A percentile compares a stretch with the other conserved stretches of the same genome.
Conservation (phyloP, 2,888 invertebrate genomes). For the Lasioglossum marginatum region DNA sequence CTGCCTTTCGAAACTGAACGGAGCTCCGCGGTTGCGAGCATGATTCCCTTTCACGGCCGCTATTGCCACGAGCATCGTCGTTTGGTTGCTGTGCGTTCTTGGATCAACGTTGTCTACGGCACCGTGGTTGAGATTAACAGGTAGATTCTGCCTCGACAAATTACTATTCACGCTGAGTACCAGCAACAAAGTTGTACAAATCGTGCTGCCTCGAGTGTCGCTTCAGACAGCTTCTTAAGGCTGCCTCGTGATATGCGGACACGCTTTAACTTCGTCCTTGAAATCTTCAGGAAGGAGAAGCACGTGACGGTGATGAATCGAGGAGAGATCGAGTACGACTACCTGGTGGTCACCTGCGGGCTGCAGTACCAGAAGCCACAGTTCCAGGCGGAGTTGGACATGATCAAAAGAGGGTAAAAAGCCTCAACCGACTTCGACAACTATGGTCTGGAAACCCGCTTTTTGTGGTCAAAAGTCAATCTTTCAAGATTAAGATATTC, state of each 20-base stretch:
- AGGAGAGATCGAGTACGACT: slow-evolving; percentile 79
- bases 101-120: slow-evolving; percentile 88
- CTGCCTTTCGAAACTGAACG: slow-evolving; percentile 85
- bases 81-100: slow-evolving; percentile 87
- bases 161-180: background rate
- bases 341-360: slow-evolving; percentile 80
- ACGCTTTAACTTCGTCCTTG: background rate
- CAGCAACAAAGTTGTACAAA: no score
- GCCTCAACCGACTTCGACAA: no score
- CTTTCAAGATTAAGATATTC: no score
- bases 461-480: no score
- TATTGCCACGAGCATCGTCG: slow-evolving; percentile 86
- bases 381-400: slow-evolving; percentile 52
- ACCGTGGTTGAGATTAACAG: slow-evolving; percentile 87
- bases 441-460: no score
- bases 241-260: background rate
- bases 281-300: slow-evolving; percentile 84
- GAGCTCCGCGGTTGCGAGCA: slow-evolving; percentile 81
- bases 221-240: background rate
- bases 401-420: slow-evolving; percentile 59
- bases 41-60: slow-evolving; percentile 86
- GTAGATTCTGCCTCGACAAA: slow-evolving; percentile 76
- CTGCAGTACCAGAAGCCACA: slow-evolving; percentile 73
- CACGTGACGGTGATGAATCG: slow-evolving; percentile 85
- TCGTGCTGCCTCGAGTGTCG: background rate